Evolutionary conservation across 2,797 vertebrate species (phyloP).

Genomic region (Manis javanica): DNA sequence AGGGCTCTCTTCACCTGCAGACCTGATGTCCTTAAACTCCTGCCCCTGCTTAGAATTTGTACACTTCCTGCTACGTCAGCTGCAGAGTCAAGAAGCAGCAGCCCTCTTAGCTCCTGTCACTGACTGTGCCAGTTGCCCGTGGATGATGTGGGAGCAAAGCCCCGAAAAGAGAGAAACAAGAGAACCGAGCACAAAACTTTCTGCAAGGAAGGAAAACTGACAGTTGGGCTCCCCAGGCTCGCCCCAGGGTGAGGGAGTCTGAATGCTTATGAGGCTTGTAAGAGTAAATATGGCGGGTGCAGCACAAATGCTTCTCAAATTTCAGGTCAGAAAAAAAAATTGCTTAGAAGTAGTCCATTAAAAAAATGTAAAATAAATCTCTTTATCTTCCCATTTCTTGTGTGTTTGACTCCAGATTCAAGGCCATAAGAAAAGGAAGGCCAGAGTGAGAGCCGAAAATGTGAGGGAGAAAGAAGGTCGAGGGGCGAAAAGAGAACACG

Average conservation of each 20-base stretch:
- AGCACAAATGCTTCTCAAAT: constrained; percentile 54
- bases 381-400: not conserved
- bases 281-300: not conserved
- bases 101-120: not conserved
- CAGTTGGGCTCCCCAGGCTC: not conserved
- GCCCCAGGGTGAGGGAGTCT: not conserved
- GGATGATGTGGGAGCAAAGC: not conserved
- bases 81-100: not conserved
- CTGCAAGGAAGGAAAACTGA: not conserved
- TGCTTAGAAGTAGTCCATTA: not conserved
- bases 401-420: not conserved
- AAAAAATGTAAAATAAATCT: not conserved
- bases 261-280: constrained; percentile 17
- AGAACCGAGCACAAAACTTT: not conserved
- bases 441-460: not conserved
- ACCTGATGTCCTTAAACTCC: not conserved
- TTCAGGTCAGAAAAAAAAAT: constrained; percentile 63
- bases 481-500: not conserved
- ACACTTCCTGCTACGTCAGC: fast-evolving
- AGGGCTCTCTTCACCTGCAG: fast-evolving
- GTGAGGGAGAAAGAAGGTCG: not conserved
- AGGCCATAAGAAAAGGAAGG: fast-evolving
- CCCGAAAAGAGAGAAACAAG: not conserved
- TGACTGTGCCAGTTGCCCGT: fast-evolving
- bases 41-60: fast-evolving